Base-by-base conservation (phyloP, 1,140 invertebrate species). In the Drosophila micromelanica region DNA sequence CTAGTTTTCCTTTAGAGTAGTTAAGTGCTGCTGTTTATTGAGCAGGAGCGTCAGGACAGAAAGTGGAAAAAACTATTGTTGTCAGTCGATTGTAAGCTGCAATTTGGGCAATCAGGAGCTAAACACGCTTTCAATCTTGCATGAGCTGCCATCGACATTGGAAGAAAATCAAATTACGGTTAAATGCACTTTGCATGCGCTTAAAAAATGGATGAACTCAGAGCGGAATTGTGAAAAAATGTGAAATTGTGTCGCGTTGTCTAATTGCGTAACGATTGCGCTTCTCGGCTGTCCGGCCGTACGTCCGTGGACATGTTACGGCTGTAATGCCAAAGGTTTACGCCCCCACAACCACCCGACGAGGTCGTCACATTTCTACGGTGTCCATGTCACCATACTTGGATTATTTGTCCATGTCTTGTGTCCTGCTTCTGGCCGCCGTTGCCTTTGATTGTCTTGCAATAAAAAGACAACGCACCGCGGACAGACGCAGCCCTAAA, bases 121-220 rank as follows among this genome's bases (percentile, higher is more conserved):
- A 56, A 69, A 49, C 38, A 57, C 15, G 43, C 37, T 55, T 51
- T 78, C 55, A 73, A 38, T 65, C 60, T 67, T 64, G 57, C 32
- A 63, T 73, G 55, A 69, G 64, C 56, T 54, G 27, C 45, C 54
- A 43, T 48, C 42, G 64, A 37, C 69, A n/a, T n/a, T n/a, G n/a
- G n/a, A n/a, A n/a, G n/a, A n/a, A 63, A 63, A 65, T 56, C 57
- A 46, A 65, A 85, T 81, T 86, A 65, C 59, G 55, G 12, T 54
- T 48, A 76, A 76, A 87, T 87, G 78, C 74, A 69, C 71, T 61
- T 78, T 73, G 52, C 60, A 71, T 78, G 84, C 68, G 35, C 17
- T 65, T 86, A 59, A 78, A 81, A 73, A 54, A 87, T 79, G 45
- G 35, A 89, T 70, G n/a, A n/a, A n/a, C n/a, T n/a, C n/a, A n/a